Base-by-base conservation (phyloP, 1,140 invertebrate species). In the Drosophila funebris region DNA sequence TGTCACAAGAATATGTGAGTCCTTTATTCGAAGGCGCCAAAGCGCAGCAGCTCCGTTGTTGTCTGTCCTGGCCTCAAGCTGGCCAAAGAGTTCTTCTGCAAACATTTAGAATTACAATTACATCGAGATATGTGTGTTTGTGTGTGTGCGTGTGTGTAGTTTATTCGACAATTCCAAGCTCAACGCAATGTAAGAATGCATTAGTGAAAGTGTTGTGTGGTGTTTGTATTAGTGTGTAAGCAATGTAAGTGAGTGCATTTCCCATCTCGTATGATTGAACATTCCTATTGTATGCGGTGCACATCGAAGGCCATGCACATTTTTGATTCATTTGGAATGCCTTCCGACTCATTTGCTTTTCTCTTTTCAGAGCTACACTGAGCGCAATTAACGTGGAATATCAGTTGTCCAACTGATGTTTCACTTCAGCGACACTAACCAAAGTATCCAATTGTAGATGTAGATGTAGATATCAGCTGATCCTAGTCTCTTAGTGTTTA, bases 41-140 rank as follows among this genome's bases (percentile, higher is more conserved):
- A 85, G 37, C 81, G 82, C 39, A 87, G 70, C 66, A 85, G 66
- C 11, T 87, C 82, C 74, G 70, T 75, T 37, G 46, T 29, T 33
- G 82, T 53, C 31, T 78, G 69, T 61, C 61, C 64, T 44, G 77
- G 77, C 74, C 82, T 58, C 48, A 73, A 57, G 62, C 74, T 70
- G 69, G 77, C 81, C 81, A 81, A 29, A 22, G 74, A 84, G 39
- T 87, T 87, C 74, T 76, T 85, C 82, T 85, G 81, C 71, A 85
- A 85, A 72, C 81, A 87, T 76, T 85, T 73, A 77, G 48, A 77
- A 75, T 76, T 50, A 62, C 73, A 84, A 84, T 73, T 82, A 54
- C 67, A 69, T 53, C 39, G 43, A 39, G 9, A 33, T 22, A 36
- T 8, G 43, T 20, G 44, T 56, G 31, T 53, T 18, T 37, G 44